Evolutionary conservation across 2,113 vertebrate species (phyloP).

Genomic region (Scatophagus argus): DNA sequence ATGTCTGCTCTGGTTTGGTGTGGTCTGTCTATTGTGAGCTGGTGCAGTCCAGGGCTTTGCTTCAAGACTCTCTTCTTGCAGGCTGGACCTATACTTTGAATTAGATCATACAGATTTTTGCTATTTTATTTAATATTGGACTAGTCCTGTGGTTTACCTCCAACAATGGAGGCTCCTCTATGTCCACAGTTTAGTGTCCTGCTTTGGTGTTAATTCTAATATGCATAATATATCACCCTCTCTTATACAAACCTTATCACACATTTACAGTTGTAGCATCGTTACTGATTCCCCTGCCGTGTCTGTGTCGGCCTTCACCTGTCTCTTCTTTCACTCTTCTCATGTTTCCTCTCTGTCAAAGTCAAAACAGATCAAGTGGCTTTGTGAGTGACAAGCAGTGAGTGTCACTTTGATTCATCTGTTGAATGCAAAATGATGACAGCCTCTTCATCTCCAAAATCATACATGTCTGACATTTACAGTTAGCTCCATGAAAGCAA

Average conservation of each 20-base stretch:
- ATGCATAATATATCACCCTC: not conserved
- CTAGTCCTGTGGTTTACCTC: not conserved
- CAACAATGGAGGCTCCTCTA: not conserved
- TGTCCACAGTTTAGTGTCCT: not conserved
- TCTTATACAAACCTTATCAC: not conserved
- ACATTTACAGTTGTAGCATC: slow-evolving; percentile 12
- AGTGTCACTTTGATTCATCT: slow-evolving; percentile 32
- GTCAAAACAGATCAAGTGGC: slow-evolving; percentile 10
- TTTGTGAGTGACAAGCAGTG: slow-evolving; percentile 34
- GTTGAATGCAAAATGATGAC: slow-evolving; percentile 11
- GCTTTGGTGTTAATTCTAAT: not conserved
- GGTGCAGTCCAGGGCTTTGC: not conserved
- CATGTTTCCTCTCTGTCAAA: slow-evolving; percentile 23
- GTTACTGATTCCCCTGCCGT: not conserved
- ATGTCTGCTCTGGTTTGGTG: slow-evolving; percentile 53
- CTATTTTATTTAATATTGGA: not conserved
- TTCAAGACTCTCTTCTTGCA: not conserved
- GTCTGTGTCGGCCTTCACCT: slow-evolving; percentile 9
- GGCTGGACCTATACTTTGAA: slow-evolving; percentile 9
- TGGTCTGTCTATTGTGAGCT: not conserved
- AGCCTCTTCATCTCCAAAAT: slow-evolving; percentile 12
- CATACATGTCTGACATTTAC: slow-evolving; percentile 12
- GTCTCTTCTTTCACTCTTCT: slow-evolving; percentile 14
- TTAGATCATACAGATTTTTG: not conserved
- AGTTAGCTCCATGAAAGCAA: slow-evolving; percentile 19